Evolutionary conservation across 2,113 vertebrate genomes (phyloP), one percentile per base, ranked within the genome.

Genomic region (Pachypanchax playfairii): DNA sequence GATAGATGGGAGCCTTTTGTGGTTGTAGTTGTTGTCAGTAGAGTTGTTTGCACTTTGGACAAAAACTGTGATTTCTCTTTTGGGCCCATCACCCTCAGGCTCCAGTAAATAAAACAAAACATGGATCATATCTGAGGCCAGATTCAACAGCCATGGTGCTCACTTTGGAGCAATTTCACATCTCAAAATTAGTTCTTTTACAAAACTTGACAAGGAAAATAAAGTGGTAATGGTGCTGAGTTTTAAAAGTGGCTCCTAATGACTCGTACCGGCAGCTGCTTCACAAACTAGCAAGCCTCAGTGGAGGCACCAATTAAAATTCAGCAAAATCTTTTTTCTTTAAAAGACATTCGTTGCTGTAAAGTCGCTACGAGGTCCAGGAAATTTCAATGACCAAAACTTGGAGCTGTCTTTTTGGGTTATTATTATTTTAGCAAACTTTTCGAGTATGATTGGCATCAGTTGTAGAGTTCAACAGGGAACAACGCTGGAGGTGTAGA

Each of bases 11-110:
- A 76, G 53, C 60, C 44, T 73, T 70, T 83, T 70, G 51, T 65
- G 1, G 13, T 60, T 47, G 6, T 18, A 1, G 50, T 77, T 87
- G 83, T 68, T 58, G 79, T 76, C 65, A 83, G 83, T 77, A 73
- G 7, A 43, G 67, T 82, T 84, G 79, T 85, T 88, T 88, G 82
- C 77, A 81, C 56, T 31, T 74, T 85, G 71, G 54, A 61, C 38
- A 55, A 80, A 90, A 82, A 87, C 84, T 81, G 88, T 84, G 43
- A 70, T 78, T 77, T 87, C 88, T 87, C 56, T n/a, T n/a, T n/a
- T n/a, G n/a, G n/a, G n/a, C n/a, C n/a, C n/a, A n/a, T 79, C 79
- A 77, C 70, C 69, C 65, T 51, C 84, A 76, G 44, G 70, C 80
- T 83, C 62, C 83, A 82, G 83, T 84, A 85, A 89, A 90, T 82